Conservation (phyloP, 2,888 invertebrate species). For the Leptinotarsa juncta region DNA sequence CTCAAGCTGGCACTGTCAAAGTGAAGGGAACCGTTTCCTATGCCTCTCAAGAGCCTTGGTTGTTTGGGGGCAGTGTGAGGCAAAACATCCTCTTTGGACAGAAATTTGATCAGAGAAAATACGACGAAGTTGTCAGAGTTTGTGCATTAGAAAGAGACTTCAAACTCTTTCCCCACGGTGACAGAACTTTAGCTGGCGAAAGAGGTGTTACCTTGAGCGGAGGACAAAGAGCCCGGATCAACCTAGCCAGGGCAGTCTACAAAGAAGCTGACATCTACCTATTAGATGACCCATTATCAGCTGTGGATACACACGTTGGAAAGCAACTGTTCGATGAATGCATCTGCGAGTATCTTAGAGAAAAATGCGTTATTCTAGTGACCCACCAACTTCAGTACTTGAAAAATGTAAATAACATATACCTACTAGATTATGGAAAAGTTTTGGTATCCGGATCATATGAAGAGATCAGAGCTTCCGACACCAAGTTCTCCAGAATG, state of each 20-base stretch:
- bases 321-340: constrained; percentile 87
- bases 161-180: constrained; percentile 78
- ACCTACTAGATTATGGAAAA: constrained; percentile 69
- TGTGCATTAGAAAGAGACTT: constrained; percentile 81
- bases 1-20: constrained; percentile 73
- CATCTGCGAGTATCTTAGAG: constrained; percentile 72
- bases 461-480: constrained; percentile 75
- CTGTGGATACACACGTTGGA: constrained; percentile 70
- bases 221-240: constrained; percentile 88
- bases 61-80: constrained; percentile 83
- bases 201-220: constrained; percentile 79
- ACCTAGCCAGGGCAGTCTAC: constrained; percentile 86
- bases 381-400: constrained; percentile 80
- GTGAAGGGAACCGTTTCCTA: constrained; percentile 79
- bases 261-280: constrained; percentile 84
- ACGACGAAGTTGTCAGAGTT: constrained; percentile 75
- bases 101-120: constrained; percentile 74
- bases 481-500: constrained; percentile 76
- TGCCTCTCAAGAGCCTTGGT: constrained; percentile 87
- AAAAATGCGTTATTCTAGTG: constrained; percentile 78
- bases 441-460: constrained; percentile 58
- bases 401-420: constrained; percentile 68
- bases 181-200: constrained; percentile 82
- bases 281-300: constrained; percentile 89
- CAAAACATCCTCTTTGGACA: constrained; percentile 93